phyloP scores from a whole-genome alignment of 35 echinoderm and acorn worm genomes.

The Heliocidaris tuberculata region DNA sequence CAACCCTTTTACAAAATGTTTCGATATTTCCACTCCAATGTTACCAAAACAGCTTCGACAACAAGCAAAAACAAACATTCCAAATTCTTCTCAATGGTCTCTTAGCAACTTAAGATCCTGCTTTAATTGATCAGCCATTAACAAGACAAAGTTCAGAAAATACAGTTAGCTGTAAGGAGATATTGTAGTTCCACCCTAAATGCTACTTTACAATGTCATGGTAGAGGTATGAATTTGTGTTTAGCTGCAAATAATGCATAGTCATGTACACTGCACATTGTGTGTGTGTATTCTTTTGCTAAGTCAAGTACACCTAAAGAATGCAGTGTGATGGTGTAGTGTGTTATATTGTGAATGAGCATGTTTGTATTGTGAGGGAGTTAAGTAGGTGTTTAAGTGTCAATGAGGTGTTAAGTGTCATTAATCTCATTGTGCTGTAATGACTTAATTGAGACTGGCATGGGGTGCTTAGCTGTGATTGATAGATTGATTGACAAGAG shows the following conservation, averaged over 20 bases:
- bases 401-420: conserved; percentile 16
- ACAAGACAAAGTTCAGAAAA: background rate
- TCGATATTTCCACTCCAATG: background rate
- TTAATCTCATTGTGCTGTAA: background rate
- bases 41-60: background rate
- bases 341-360: background rate
- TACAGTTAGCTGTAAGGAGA: background rate
- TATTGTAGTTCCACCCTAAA: background rate
- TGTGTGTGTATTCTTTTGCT: background rate
- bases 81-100: background rate
- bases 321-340: background rate
- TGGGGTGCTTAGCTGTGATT: background rate
- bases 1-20: background rate
- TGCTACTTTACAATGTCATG: background rate
- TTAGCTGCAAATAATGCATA: background rate
- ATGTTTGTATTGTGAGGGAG: background rate
- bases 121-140: conserved; percentile 13
- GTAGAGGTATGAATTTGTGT: background rate
- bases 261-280: background rate
- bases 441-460: conserved; percentile 10
- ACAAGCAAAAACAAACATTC: background rate
- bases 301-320: background rate
- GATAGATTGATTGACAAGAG: background rate
- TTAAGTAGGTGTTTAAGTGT: conserved; percentile 18
- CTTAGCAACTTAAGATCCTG: conserved; percentile 1